Conservation (phyloP, 2,888 invertebrate species). For the Physocephala rufipes region DNA sequence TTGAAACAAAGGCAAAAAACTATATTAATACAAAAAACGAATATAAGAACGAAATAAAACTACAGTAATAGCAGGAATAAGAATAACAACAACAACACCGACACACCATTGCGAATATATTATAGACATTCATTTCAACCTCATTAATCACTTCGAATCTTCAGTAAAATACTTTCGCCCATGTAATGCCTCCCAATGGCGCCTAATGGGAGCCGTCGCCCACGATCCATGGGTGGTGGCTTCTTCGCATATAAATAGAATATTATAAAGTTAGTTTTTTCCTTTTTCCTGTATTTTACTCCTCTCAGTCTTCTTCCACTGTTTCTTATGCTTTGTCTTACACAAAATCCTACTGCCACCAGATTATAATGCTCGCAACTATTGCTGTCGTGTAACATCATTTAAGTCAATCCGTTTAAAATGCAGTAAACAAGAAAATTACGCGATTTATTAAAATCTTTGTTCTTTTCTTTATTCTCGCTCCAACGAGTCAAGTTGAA, state of each 20-base stretch:
- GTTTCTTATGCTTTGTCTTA: too few species aligned
- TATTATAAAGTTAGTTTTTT: constrained; percentile 56
- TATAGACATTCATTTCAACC: constrained; percentile 49
- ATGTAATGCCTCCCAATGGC: constrained; percentile 6
- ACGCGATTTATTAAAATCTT: constrained; percentile 52
- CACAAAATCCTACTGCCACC: constrained; percentile 20
- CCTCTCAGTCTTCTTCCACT: constrained; percentile 43
- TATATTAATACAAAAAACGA: neutral
- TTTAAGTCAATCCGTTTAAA: constrained; percentile 57
- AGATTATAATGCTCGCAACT: constrained; percentile 9
- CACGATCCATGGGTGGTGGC: constrained; percentile 23
- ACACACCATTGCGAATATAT: neutral
- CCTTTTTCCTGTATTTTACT: constrained; percentile 32
- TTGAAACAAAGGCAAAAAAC: too few species aligned
- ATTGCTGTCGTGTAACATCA: constrained; percentile 55
- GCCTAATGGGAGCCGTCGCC: constrained; percentile 6
- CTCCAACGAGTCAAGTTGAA: neutral
- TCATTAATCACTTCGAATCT: constrained; percentile 57
- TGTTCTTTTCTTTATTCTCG: neutral
- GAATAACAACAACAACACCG: too few species aligned
- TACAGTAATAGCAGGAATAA: too few species aligned
- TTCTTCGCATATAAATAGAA: constrained; percentile 60
- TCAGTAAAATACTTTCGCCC: neutral
- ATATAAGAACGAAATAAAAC: neutral
- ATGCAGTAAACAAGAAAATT: constrained; percentile 62